Evolutionary conservation across 2,888 invertebrate genomes (phyloP), one percentile per base, ranked within the genome.

Genomic region (Pterostichus niger): DNA sequence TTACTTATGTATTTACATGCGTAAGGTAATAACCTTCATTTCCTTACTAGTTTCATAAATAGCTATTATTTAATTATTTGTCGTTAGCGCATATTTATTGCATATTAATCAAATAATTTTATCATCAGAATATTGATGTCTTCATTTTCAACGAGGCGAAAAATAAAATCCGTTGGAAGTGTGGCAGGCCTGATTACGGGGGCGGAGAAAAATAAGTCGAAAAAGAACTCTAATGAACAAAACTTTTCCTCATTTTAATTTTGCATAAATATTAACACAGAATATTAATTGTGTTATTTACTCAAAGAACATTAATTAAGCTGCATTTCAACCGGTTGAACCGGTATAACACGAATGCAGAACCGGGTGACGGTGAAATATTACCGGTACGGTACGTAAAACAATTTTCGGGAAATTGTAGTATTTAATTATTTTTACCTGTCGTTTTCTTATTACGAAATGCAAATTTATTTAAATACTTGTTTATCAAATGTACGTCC

Each of bases 191-290:
- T 56, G 56, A 56, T 17, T 56, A 56, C 56, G 24, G 17, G 56
- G 56, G 24, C 13, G 56, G 56, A 15, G 52, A 56, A 17, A 56
- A 56, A 56, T 17, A 56, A 13, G 17, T 17, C 56, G 52, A 52
- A 40, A 40, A 7, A 64, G 10, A 64, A 64, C n/a, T 64, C 54
- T 77, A 77, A 77, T 17, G 77, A 77, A 77, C 52, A 15, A 64
- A 79, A 79, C 46, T 79, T 79, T 61, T 79, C 24, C 64, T 15
- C 64, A 1, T 64, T 40, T 76, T 54, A 24, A 76, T 77, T 77
- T 77, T 54, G 79, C 79, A 79, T 79, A 79, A 79, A 79, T 79
- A 79, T 79, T 64, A 79, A 64, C 64, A 17, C 15, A 40, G 79
- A 61, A 79, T 79, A 79, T 79, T 79, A 79, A 79, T 79, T 9